These are phyloP conservation scores for Drosophila subpulchrella DNA, from an alignment of 1,140 invertebrate genomes.

Conservation along the genomic window DNA sequence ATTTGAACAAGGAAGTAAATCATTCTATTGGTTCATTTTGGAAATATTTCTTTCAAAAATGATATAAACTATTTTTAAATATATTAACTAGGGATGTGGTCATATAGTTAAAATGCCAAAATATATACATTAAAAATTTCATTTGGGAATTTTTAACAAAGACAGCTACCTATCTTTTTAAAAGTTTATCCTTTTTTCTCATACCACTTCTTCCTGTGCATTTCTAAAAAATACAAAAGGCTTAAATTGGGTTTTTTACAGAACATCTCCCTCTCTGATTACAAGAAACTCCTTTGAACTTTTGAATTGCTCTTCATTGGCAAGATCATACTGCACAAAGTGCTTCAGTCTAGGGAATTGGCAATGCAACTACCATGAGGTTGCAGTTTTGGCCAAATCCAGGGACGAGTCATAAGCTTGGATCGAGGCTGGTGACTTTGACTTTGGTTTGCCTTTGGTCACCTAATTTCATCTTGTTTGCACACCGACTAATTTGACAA, in stretches of 20 bases:
- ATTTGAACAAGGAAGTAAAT: constrained; percentile 1
- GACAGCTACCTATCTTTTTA: no score
- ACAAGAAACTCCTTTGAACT: not conserved
- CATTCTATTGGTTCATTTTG: not conserved
- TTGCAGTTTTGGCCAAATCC: constrained; percentile 40
- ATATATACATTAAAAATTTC: no score
- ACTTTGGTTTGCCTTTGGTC: constrained; percentile 74
- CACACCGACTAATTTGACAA: constrained; percentile 72
- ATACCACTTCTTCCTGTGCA: not conserved
- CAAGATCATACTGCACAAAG: constrained; percentile 23
- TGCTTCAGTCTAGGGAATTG: constrained; percentile 3
- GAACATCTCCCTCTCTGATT: no score
- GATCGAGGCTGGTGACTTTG: constrained; percentile 57
- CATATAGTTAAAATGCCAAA: no score
- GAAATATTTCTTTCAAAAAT: no score
- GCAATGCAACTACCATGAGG: constrained; percentile 39
- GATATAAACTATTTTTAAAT: no score
- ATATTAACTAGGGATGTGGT: no score
- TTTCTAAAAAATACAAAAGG: not conserved
- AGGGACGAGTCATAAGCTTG: constrained; percentile 43
- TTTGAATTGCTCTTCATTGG: constrained; percentile 3
- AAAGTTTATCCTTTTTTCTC: no score
- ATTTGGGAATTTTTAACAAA: no score
- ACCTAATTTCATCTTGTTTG: constrained; percentile 76
- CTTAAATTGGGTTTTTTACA: constrained; percentile 3